Evolutionary conservation across 2,113 vertebrate genomes (phyloP), one percentile per base, ranked within the genome.

Genomic region (Speoplatyrhinus poulsoni): DNA sequence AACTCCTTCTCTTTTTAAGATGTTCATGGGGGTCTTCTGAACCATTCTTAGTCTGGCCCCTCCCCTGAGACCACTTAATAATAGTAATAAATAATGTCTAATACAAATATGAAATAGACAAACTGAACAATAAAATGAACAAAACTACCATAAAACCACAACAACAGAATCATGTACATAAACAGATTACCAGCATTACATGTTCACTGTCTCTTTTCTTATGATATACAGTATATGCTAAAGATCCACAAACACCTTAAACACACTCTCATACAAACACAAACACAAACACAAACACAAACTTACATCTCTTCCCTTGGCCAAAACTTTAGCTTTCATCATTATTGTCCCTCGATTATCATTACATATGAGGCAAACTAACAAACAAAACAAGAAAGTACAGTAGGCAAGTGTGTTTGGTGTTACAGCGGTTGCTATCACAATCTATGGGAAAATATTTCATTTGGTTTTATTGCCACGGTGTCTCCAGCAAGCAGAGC

Each of bases 371-470:
- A 46, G 41, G 12, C 8, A 41, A 41, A 41, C 36, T 6, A 41
- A 41, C 50, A 19, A n/a, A 49, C 65, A 19, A 4, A 3, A 52
- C 1, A 17, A 50, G n/a, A 70, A 68, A 63, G 54, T 50, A 60
- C 11, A 33, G 47, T 33, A 56, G 1, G 10, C 47, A 72, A 47
- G 3, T 1, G 6, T 49, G 33, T 60, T 17, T 26, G 26, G 26
- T 26, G 26, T 26, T 26, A 26, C 26, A 70, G 15, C 26, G 12
- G 6, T 62, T 47, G 49, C 26, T 11, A 2, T 71, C 66, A 52
- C 49, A 41, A 47, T 73, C 64, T 48, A 59, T 64, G 46, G 73
- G 76, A 82, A 76, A 87, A 69, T 55, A 62, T 70, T 68, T 77
- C 15, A 72, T 73, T 62, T 68, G 56, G 33, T 70, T 52, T 79